Evolutionary conservation across 2,113 vertebrate species (phyloP), one percentile per base, ranked within the genome.

Genomic region (Delphinus delphis): DNA sequence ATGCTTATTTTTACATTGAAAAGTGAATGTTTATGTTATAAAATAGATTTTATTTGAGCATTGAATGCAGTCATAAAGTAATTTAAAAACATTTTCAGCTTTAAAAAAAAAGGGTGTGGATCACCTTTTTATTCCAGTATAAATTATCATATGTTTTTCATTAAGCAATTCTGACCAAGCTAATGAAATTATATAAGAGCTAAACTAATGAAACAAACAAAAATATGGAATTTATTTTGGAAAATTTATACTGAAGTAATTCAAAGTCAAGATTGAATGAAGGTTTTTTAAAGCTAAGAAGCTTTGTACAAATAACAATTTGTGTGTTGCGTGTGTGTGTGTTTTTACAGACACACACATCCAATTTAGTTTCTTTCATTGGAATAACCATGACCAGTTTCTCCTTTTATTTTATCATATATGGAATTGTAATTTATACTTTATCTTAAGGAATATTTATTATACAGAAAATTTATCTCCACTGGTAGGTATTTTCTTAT

Each of bases 291-390:
- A 71, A 73, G 33, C 20, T 88, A 41, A 79, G 88, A 94, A 93
- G 3, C 2, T 31, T 89, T 88, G 0, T 71, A 88, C 23, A 90
- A 92, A 96, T 93, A 83, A 73, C 38, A 60, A 44, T 77, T 94
- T 93, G 11, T 44, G 7, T 67, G 41, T 38, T 88, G 6, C 21
- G 11, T 28, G 20, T 50, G 12, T 81, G 26, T 47, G 6, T 50
- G 41, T 47, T 15, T 55, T 21, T 55, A 65, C 7, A 77, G 0
- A 65, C 6, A 68, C 6, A 68, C 26, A 47, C 25, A 74, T 82
- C 20, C 62, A 96, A 6, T 89, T 96, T 95, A 85, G 74, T 90
- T 93, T 89, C 41, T 97, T 87, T 83, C 12, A 62, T 53, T 96
- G 44, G 14, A 76, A 60, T 96, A 93, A 77, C 28, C 38, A 70